phyloP scores from a whole-genome alignment of 1,140 invertebrate species.

The Mercenaria mercenaria region DNA sequence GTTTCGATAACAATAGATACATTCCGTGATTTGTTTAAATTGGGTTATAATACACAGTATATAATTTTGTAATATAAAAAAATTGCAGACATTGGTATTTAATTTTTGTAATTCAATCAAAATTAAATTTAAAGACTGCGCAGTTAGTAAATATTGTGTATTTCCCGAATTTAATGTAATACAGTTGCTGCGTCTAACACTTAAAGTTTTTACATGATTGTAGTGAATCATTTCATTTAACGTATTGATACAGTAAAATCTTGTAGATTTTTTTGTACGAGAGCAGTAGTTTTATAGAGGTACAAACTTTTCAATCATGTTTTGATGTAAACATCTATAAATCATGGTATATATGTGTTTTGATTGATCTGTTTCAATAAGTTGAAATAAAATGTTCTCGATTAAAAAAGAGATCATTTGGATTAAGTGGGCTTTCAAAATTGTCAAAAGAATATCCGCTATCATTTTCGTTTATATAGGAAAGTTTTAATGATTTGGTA shows the following conservation, averaged over 20 bases:
- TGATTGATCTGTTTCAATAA: constrained; percentile 27
- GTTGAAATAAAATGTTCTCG: background rate
- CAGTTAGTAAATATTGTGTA: no score
- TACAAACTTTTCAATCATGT: constrained; percentile 5
- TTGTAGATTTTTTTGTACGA: background rate
- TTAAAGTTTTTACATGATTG: no score
- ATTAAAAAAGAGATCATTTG: constrained; percentile 1
- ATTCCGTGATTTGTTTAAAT: background rate
- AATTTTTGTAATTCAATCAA: no score
- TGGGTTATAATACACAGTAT: background rate
- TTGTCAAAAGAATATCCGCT: constrained; percentile 26
- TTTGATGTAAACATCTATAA: background rate
- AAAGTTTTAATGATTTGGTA: background rate
- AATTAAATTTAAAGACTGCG: no score
- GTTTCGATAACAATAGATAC: background rate
- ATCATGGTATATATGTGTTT: background rate
- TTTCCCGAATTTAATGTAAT: no score
- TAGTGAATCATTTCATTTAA: no score
- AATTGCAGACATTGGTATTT: no score
- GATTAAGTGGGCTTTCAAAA: constrained; percentile 21
- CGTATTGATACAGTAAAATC: no score
- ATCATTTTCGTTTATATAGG: constrained; percentile 11
- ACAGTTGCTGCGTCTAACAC: no score
- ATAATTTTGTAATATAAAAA: no score
- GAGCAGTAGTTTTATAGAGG: background rate